A percentile compares a stretch with the other conserved stretches of the same genome.
Evolutionary conservation across 2,888 invertebrate genomes (phyloP).

Genomic region (Eupeodes luniger): DNA sequence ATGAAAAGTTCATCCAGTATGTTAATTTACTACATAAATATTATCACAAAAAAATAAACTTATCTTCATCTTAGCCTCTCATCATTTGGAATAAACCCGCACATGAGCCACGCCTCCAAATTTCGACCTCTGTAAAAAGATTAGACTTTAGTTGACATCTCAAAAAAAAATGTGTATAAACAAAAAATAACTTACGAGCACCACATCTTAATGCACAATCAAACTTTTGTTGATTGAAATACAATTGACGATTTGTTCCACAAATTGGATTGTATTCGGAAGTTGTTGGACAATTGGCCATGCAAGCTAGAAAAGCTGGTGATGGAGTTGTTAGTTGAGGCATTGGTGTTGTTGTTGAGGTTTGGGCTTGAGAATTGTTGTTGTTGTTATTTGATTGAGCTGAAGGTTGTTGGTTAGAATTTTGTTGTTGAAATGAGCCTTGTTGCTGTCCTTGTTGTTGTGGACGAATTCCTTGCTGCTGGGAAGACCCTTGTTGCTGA

Average conservation of each 20-base stretch:
- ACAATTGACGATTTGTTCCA: conserved; percentile 80
- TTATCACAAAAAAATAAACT: conserved; percentile 17
- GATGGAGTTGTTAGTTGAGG: conserved; percentile 78
- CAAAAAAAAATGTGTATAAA: too few species aligned
- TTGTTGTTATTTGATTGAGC: conserved; percentile 20
- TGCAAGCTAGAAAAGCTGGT: conserved; percentile 79
- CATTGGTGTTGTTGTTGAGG: conserved; percentile 72
- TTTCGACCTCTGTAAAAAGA: conserved; percentile 79
- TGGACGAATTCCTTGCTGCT: not conserved
- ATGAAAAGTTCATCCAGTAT: conserved; percentile 28
- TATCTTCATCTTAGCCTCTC: conserved; percentile 78
- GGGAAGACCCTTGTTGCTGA: not conserved
- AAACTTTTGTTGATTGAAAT: conserved; percentile 82
- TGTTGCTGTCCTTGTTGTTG: not conserved
- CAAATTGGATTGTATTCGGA: conserved; percentile 83
- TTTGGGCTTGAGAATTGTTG: conserved; percentile 14
- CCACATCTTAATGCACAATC: conserved; percentile 82
- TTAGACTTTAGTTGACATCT: not conserved
- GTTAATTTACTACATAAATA: conserved; percentile 11
- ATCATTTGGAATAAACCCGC: conserved; percentile 80
- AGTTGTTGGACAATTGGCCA: conserved; percentile 81
- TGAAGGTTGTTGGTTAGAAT: not conserved
- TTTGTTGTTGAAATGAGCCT: not conserved
- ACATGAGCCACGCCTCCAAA: conserved; percentile 81
- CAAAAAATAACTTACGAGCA: conserved; percentile 79